These are phyloP conservation scores for Florisuga fusca DNA, from an alignment of 2,797 vertebrate genomes.

Conservation along the genomic window DNA sequence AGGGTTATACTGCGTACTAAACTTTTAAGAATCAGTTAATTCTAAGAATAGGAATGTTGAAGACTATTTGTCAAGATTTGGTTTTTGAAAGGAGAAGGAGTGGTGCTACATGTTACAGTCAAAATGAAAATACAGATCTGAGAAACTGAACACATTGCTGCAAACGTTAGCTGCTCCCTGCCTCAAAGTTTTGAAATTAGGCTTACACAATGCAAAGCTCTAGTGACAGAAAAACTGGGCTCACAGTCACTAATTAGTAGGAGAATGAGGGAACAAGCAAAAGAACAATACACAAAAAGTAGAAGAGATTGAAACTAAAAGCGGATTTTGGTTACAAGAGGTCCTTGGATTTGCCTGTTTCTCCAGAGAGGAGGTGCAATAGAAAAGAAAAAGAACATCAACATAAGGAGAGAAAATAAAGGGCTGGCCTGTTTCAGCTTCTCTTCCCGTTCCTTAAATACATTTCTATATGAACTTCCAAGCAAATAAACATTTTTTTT, in stretches of 20 bases:
- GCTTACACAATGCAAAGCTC: neutral
- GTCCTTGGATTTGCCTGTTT: neutral
- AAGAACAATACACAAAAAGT: neutral
- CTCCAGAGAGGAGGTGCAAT: neutral
- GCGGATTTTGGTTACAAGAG: neutral
- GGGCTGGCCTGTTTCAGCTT: neutral
- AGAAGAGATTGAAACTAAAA: constrained; percentile 1
- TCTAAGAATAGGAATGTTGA: neutral
- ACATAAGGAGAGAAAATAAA: neutral
- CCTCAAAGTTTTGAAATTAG: neutral
- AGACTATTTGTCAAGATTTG: neutral
- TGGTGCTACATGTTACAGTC: neutral
- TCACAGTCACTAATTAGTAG: neutral
- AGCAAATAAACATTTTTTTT: constrained; percentile 51
- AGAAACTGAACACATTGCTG: neutral
- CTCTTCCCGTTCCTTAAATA: constrained; percentile 9
- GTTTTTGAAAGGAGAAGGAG: neutral
- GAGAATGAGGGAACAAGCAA: neutral
- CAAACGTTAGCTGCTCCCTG: neutral
- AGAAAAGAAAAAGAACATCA: neutral
- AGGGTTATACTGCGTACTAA: neutral
- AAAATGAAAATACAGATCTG: neutral
- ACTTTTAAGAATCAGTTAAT: neutral
- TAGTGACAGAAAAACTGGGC: neutral
- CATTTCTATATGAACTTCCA: neutral